Base-by-base conservation (phyloP, 1,140 invertebrate genomes). In the Anastrepha obliqua region DNA sequence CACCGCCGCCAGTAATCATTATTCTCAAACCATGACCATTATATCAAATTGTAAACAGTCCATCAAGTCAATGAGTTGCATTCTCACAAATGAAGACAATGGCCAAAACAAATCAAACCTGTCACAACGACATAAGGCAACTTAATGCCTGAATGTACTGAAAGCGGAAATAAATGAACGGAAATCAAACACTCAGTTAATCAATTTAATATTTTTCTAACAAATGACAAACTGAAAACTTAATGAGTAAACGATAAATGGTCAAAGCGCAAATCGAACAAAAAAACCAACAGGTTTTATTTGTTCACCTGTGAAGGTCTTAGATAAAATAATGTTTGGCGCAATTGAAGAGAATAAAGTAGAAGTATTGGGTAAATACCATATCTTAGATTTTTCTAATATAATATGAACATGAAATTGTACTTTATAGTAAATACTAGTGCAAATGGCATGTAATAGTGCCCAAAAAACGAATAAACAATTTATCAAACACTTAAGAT, bases 181-280 rank as follows among this genome's bases (percentile, higher is more conserved):
- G 67, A 74, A 74, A 74, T 74, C 67, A 74, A 47, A 47, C 4
- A 44, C 3, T 13, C 29, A 47, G 44, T 7, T 74, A 74, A 74
- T 74, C 67, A 74, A 74, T 74, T 74, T 47, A 17, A 74, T 44
- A 74, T 47, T 44, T 47, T 44, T 74, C 67, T n/a, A 74, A 74
- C 11, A 74, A 74, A 74, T 74, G 67, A 47, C 67, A 74, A 74
- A 47, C 17, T 44, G 67, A n/a, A 70, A 42, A 55, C 51, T 9
- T 17, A 74, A 44, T 47, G 42, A 74, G 42, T 39, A 74, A 17
- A 15, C 5, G 44, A 47, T 44, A 74, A 74, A 44, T 42, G 67
- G 39, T 17, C 39, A 44, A 74, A 39, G 65, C 29, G 39, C 11
- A 67, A 67, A 7, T 20, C 65, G 6, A 67, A 67, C 65, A 29